phyloP scores from a whole-genome alignment of 2,888 invertebrate species.

The Meghimatium bilineatum region DNA sequence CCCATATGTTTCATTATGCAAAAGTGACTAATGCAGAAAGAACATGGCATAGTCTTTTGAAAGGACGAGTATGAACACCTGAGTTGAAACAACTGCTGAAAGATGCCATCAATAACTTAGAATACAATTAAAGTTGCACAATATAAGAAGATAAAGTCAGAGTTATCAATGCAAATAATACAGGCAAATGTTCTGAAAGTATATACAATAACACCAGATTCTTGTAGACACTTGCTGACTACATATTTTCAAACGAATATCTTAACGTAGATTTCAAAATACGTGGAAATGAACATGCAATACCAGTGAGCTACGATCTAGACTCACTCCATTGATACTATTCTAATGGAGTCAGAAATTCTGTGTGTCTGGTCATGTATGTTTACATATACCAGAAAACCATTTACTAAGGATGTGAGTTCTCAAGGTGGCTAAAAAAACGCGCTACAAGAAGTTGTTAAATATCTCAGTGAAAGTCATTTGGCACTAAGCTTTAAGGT shows the following conservation, averaged over 20 bases:
- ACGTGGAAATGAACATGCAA: not conserved
- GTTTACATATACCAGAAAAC: too few relatives aligned
- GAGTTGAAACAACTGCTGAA: not conserved
- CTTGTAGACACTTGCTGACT: too few relatives aligned
- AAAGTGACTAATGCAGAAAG: not conserved
- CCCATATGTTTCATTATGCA: not conserved
- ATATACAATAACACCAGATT: not conserved
- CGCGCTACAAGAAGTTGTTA: too few relatives aligned
- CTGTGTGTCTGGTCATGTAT: too few relatives aligned
- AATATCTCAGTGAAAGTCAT: too few relatives aligned
- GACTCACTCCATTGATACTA: too few relatives aligned
- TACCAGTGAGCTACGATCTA: not conserved
- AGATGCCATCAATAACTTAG: not conserved
- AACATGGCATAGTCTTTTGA: not conserved
- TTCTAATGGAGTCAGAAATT: too few relatives aligned
- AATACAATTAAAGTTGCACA: too few relatives aligned
- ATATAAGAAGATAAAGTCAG: not conserved
- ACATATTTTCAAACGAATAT: too few relatives aligned
- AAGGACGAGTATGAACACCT: not conserved
- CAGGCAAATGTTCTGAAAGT: not conserved
- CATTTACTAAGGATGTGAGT: too few relatives aligned
- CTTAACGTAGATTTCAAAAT: not conserved
- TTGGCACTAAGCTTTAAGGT: too few relatives aligned
- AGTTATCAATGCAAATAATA: not conserved
- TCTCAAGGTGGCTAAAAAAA: too few relatives aligned